Percentiles rank a stretch among this genome's conserved stretches.
Conservation (phyloP, 2,797 vertebrate genomes). For the Crenichthys baileyi region DNA sequence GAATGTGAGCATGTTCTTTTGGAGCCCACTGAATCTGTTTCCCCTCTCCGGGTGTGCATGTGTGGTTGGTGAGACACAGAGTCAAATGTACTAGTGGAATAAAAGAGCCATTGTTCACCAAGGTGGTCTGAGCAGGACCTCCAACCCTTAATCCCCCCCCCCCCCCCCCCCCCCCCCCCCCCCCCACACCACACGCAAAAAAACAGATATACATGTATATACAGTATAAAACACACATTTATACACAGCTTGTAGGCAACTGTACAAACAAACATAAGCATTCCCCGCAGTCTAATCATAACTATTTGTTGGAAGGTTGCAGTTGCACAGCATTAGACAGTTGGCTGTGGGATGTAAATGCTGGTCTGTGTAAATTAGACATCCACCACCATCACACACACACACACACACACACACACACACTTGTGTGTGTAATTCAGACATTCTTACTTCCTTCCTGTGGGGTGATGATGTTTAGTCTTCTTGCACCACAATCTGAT, state of each 20-base stretch:
- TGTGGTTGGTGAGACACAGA: constrained; percentile 61
- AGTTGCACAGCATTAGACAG: constrained; percentile 76
- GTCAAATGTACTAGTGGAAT: constrained; percentile 69
- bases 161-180: constrained; percentile 24
- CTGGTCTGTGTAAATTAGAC: constrained; percentile 59
- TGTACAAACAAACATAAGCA: constrained; percentile 61
- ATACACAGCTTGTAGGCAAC: constrained; percentile 41
- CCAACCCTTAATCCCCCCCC: constrained; percentile 43
- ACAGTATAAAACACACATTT: constrained; percentile 25
- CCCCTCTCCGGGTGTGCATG: constrained; percentile 54
- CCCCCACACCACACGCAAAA: constrained; percentile 14
- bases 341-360: constrained; percentile 77
- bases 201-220: constrained; percentile 24
- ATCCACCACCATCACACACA: constrained; percentile 9
- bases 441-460: constrained; percentile 82
- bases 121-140: constrained; percentile 79
- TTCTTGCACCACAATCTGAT: constrained; percentile 74
- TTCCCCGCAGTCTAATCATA: constrained; percentile 60
- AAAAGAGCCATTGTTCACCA: constrained; percentile 83
- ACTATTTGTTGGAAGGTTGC: constrained; percentile 66
- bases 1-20: constrained; percentile 43
- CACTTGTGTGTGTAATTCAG: constrained; percentile 75
- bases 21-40: constrained; percentile 36
- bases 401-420: constrained; percentile 9
- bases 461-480: constrained; percentile 86